Evolutionary conservation across 2,888 invertebrate genomes (phyloP).

Genomic region (Eupithecia abbreviata): DNA sequence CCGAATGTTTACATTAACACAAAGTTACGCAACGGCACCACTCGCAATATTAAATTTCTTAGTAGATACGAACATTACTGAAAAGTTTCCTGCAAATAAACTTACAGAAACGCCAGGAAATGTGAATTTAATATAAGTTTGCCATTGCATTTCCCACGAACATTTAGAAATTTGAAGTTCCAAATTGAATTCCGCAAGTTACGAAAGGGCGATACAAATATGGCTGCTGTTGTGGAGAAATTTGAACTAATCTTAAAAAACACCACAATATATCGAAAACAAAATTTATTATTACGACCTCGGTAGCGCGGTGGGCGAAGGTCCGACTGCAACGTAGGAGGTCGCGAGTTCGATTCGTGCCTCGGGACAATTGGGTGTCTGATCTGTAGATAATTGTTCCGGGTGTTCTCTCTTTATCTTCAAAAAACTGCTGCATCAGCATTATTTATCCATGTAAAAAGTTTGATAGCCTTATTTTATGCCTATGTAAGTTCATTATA

Average conservation of each 20-base stretch:
- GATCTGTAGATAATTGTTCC: no score
- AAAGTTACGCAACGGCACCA: slow-evolving; percentile 26
- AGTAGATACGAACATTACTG: slow-evolving; percentile 25
- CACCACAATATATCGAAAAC: background rate
- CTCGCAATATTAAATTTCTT: slow-evolving; percentile 27
- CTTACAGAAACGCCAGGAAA: slow-evolving; percentile 36
- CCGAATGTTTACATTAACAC: slow-evolving; percentile 33
- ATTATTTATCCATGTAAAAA: no score
- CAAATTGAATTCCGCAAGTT: slow-evolving; percentile 50
- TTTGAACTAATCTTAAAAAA: background rate
- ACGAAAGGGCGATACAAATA: slow-evolving; percentile 44
- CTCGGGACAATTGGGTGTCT: no score
- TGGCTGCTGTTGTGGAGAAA: slow-evolving; percentile 32
- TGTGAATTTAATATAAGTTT: slow-evolving; percentile 43
- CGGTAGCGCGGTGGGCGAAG: no score
- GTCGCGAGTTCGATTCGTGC: no score
- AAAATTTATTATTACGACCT: background rate
- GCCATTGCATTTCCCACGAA: slow-evolving; percentile 35
- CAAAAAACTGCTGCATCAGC: no score
- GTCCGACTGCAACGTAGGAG: no score
- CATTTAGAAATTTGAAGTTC: slow-evolving; percentile 47
- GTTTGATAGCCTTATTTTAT: no score
- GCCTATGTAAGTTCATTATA: no score
- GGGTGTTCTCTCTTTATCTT: no score
- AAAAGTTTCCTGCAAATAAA: slow-evolving; percentile 34